Evolutionary conservation across 2,113 vertebrate species (phyloP).

Genomic region (Pleuronectes platessa): DNA sequence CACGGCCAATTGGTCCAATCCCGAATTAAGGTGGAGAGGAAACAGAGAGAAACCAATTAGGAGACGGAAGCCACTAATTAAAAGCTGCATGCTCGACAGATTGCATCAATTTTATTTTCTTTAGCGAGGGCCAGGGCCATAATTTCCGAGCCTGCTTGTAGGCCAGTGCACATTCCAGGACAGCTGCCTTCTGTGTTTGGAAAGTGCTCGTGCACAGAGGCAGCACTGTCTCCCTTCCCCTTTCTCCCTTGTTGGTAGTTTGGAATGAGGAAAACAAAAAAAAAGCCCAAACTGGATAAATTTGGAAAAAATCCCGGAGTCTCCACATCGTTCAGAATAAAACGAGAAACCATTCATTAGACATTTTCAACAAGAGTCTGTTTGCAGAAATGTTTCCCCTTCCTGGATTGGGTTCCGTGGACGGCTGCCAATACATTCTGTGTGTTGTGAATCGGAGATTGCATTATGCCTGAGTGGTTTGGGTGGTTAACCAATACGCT

Average conservation of each 20-base stretch:
- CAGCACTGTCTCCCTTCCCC: conserved; percentile 48
- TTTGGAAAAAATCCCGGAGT: conserved; percentile 51
- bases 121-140: conserved; percentile 70
- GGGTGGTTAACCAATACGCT: conserved; percentile 77
- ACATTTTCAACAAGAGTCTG: conserved; percentile 69
- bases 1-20: conserved; percentile 72
- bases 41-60: conserved; percentile 79
- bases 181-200: conserved; percentile 66
- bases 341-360: conserved; percentile 72
- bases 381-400: conserved; percentile 73
- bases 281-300: conserved; percentile 46
- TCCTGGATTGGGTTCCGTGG: conserved; percentile 73
- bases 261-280: conserved; percentile 54
- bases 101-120: conserved; percentile 85
- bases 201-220: conserved; percentile 67
- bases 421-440: conserved; percentile 69
- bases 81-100: conserved; percentile 81
- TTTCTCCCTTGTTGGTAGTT: conserved; percentile 48
- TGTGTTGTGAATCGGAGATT: conserved; percentile 75
- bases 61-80: conserved; percentile 85
- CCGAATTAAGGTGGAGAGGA: conserved; percentile 62
- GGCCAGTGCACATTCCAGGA: conserved; percentile 71
- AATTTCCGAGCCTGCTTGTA: conserved; percentile 70
- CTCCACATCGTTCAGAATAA: conserved; percentile 53
- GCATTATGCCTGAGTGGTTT: conserved; percentile 75